These are phyloP conservation scores for Ommatoiulus sabulosus DNA, from an alignment of 2,888 invertebrate species.

Conservation along the genomic window DNA sequence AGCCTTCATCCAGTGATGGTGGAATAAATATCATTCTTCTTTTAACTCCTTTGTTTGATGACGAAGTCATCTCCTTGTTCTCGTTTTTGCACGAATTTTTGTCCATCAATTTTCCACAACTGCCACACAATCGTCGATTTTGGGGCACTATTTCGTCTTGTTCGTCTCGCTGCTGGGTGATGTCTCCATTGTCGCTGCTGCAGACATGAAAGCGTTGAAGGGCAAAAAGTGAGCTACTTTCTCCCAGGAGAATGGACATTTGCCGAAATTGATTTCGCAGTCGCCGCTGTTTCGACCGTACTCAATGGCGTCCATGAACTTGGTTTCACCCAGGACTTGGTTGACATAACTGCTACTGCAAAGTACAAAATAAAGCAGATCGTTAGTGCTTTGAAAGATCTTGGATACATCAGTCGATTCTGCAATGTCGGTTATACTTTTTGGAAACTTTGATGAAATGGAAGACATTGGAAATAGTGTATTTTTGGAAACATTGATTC, in stretches of 20 bases:
- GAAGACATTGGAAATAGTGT: background rate
- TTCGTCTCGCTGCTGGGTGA: background rate
- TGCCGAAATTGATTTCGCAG: constrained; percentile 57
- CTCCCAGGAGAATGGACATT: constrained; percentile 58
- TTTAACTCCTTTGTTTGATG: background rate
- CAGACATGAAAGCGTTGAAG: background rate
- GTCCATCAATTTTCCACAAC: too few relatives aligned
- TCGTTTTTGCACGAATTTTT: too few relatives aligned
- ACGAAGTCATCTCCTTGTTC: background rate
- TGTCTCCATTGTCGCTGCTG: background rate
- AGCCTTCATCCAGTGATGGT: background rate
- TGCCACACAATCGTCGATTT: background rate
- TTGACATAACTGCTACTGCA: constrained; percentile 57
- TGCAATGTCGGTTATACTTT: too few relatives aligned
- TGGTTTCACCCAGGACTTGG: constrained; percentile 50
- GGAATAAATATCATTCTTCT: background rate
- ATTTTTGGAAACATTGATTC: constrained; percentile 1
- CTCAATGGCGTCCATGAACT: constrained; percentile 54
- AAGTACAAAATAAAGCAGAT: background rate
- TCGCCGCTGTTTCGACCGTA: constrained; percentile 49
- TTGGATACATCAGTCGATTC: too few relatives aligned
- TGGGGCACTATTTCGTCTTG: constrained; percentile 25
- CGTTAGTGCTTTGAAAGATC: background rate
- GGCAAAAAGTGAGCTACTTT: constrained; percentile 56
- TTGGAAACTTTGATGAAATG: background rate